phyloP scores from a whole-genome alignment of 2,113 vertebrate genomes.

The Euleptes europaea region DNA sequence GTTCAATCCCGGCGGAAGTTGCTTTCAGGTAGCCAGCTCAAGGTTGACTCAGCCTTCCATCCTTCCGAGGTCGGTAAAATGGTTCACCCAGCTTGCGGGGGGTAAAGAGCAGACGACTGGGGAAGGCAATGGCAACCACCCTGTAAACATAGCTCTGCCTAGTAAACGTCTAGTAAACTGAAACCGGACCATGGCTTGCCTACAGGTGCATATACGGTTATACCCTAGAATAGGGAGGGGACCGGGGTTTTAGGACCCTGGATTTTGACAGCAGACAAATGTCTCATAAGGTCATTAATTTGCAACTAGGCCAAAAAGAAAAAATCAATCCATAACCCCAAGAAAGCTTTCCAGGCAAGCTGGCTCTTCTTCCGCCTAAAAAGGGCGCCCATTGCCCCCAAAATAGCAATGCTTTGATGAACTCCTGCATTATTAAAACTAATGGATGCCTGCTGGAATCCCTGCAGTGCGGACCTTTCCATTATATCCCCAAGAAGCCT shows the following conservation, averaged over 20 bases:
- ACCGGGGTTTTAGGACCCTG: not conserved
- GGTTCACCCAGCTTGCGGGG: too few relatives aligned
- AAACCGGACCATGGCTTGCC: too few relatives aligned
- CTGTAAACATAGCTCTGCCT: too few relatives aligned
- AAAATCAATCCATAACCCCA: not conserved
- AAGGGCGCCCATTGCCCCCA: not conserved
- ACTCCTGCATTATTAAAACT: conserved; percentile 10
- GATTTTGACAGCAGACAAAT: not conserved
- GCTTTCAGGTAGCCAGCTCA: too few relatives aligned
- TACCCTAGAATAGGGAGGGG: too few relatives aligned
- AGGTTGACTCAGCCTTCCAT: too few relatives aligned
- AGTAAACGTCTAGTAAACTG: too few relatives aligned
- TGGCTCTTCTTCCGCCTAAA: not conserved
- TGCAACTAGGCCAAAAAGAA: not conserved
- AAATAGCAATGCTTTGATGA: not conserved
- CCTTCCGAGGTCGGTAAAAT: too few relatives aligned
- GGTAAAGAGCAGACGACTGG: too few relatives aligned
- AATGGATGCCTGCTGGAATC: not conserved
- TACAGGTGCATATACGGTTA: too few relatives aligned
- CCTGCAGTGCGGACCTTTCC: not conserved
- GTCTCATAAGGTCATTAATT: not conserved
- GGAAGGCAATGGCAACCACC: too few relatives aligned
- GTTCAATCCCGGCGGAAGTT: too few relatives aligned
- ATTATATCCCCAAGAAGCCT: not conserved
- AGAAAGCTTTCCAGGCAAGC: not conserved